Evolutionary conservation across 2,113 vertebrate species (phyloP).

Genomic region (Prunella fulvescens): DNA sequence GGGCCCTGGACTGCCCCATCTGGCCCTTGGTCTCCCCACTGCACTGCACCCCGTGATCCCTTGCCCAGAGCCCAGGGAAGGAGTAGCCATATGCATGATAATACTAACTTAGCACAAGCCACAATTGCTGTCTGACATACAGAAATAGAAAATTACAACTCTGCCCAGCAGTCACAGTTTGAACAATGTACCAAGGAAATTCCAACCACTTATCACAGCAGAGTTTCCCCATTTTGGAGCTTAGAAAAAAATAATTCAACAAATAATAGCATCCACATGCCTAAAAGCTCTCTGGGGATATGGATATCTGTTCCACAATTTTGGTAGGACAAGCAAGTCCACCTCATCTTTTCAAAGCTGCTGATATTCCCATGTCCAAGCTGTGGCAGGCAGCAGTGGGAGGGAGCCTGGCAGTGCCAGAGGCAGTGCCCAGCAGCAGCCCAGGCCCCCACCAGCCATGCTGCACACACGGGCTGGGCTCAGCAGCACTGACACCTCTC

Average conservation of each 20-base stretch:
- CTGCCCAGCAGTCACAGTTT: slow-evolving; percentile 42
- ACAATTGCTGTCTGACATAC: slow-evolving; percentile 71
- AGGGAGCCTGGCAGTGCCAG: not conserved
- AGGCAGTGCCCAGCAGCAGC: not conserved
- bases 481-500: not conserved
- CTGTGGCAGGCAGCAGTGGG: not conserved
- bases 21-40: not conserved
- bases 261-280: not conserved
- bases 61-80: slow-evolving; percentile 28
- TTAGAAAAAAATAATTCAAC: not conserved
- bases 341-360: not conserved
- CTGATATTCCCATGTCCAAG: not conserved
- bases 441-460: accelerated
- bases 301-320: not conserved
- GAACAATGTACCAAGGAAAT: slow-evolving; percentile 31
- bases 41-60: slow-evolving; percentile 9
- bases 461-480: accelerated
- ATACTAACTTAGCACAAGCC: slow-evolving; percentile 68
- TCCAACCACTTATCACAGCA: slow-evolving; percentile 38
- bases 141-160: slow-evolving; percentile 79
- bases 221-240: not conserved
- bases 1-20: not conserved
- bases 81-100: slow-evolving; percentile 31
- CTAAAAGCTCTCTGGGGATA: not conserved
- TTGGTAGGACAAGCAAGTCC: not conserved